A percentile compares a stretch with the other conserved stretches of the same genome.
Conservation (phyloP, 2,797 vertebrate genomes). For the Hirundo rustica region DNA sequence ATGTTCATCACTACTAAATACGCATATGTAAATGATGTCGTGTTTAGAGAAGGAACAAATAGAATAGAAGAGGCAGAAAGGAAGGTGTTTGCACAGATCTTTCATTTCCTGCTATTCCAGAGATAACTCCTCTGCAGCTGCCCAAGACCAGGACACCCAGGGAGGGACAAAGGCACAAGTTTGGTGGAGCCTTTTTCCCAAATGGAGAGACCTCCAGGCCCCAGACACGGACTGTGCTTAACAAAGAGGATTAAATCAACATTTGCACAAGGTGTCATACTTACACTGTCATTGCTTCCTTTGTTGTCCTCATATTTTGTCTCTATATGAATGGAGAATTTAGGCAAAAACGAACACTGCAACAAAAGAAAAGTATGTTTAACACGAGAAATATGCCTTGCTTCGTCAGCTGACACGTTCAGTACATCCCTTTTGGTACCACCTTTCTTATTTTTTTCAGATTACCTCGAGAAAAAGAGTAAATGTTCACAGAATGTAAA, state of each 20-base stretch:
- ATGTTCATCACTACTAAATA: background rate
- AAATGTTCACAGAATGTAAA: background rate
- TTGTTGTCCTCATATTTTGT: constrained; percentile 91
- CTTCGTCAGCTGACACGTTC: background rate
- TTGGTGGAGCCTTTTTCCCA: background rate
- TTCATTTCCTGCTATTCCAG: background rate
- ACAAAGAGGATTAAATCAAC: background rate
- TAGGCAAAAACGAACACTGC: constrained; percentile 94
- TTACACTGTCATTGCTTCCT: constrained; percentile 90
- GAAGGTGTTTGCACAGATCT: background rate
- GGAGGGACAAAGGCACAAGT: background rate
- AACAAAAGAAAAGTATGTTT: constrained; percentile 49
- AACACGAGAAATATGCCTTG: background rate
- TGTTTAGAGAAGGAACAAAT: background rate
- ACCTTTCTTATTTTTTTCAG: background rate
- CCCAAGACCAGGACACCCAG: background rate
- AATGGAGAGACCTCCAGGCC: background rate
- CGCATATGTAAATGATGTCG: background rate
- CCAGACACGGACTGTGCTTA: background rate
- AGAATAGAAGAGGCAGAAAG: background rate
- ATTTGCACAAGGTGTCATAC: constrained; percentile 57
- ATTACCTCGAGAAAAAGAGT: background rate
- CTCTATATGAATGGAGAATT: constrained; percentile 97
- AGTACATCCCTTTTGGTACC: background rate
- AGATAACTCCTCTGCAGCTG: background rate